Evolutionary conservation across 2,888 invertebrate genomes (phyloP).

Genomic region (Ochropleura plecta): DNA sequence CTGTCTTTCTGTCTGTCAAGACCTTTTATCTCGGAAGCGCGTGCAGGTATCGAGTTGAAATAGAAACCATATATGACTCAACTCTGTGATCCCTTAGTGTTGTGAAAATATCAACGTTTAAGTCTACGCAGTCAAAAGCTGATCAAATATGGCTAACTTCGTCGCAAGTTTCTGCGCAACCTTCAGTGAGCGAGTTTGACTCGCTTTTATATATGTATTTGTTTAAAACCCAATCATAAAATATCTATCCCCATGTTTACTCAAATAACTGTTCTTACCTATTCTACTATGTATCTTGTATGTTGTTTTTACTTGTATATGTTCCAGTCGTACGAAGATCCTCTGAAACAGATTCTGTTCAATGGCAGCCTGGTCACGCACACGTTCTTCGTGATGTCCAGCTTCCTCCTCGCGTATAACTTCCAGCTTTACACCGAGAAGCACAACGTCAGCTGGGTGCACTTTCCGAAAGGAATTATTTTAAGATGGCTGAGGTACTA

Average conservation of each 20-base stretch:
- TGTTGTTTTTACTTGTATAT: background rate
- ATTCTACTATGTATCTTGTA: background rate
- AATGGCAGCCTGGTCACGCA: constrained; percentile 83
- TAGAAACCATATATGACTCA: too few species aligned
- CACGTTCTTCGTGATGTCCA: constrained; percentile 86
- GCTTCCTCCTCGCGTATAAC: constrained; percentile 84
- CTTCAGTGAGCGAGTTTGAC: too few species aligned
- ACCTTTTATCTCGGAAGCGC: too few species aligned
- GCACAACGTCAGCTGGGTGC: constrained; percentile 71
- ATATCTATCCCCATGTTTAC: background rate
- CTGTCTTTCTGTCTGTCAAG: too few species aligned
- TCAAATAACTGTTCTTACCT: background rate
- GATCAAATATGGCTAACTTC: too few species aligned
- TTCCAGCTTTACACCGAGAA: constrained; percentile 79
- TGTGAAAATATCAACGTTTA: too few species aligned
- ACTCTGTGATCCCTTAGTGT: too few species aligned
- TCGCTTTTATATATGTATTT: too few species aligned
- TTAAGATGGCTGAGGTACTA: constrained; percentile 83
- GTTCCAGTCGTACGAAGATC: constrained; percentile 82
- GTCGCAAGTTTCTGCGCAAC: too few species aligned
- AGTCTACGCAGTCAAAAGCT: too few species aligned
- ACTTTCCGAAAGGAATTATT: constrained; percentile 80
- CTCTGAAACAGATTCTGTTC: constrained; percentile 80
- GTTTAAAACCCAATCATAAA: background rate
- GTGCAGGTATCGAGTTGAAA: too few species aligned